Evolutionary conservation across 2,888 invertebrate species (phyloP).

Genomic region (Hirtodrosophila trivittata): DNA sequence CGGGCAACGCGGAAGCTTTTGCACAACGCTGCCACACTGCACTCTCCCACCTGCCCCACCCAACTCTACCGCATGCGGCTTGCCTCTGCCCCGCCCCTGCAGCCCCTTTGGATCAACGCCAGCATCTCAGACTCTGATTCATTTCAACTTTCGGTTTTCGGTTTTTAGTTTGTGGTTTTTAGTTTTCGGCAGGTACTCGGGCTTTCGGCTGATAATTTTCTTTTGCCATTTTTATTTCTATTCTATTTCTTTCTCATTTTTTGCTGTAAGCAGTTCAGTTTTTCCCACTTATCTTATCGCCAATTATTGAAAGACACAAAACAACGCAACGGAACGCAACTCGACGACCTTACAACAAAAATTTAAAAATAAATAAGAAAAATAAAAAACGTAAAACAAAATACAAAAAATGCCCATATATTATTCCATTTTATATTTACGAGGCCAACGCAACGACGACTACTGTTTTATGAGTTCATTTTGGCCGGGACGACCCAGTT

Average conservation of each 20-base stretch:
- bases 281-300: constrained; percentile 66
- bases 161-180: constrained; percentile 23
- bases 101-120: constrained; percentile 47
- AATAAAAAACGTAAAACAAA: constrained; percentile 5
- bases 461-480: constrained; percentile 24
- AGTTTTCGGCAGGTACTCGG: neutral
- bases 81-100: constrained; percentile 3
- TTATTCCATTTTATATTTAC: constrained; percentile 17
- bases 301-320: constrained; percentile 50
- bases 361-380: constrained; percentile 25
- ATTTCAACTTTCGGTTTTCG: constrained; percentile 36
- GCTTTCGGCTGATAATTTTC: constrained; percentile 4
- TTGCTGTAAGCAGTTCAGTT: constrained; percentile 29
- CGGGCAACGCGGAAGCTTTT: constrained; percentile 57
- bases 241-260: constrained; percentile 7
- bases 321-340: constrained; percentile 21
- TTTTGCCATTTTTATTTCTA: neutral
- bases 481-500: neutral
- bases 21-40: constrained; percentile 42
- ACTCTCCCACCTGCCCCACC: neutral
- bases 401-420: constrained; percentile 10
- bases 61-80: neutral
- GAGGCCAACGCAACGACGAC: constrained; percentile 22
- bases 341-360: constrained; percentile 62
- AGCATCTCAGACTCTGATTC: constrained; percentile 45